These are phyloP conservation scores for Gorsachius goisagi DNA, from an alignment of 2,113 vertebrate species.

Conservation along the genomic window DNA sequence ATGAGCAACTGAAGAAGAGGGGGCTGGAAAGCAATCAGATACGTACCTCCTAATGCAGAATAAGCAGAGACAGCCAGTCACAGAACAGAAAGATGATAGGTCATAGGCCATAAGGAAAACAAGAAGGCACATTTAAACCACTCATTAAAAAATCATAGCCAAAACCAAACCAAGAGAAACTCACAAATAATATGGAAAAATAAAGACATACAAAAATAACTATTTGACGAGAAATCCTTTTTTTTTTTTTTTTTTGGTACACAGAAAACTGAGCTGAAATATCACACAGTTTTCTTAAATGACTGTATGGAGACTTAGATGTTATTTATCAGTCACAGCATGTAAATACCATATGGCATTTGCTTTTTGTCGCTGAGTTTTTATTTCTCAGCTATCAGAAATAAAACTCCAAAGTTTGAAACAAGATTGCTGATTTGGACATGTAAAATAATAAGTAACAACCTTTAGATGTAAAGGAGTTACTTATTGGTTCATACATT, in stretches of 20 bases:
- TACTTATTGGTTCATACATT: neutral
- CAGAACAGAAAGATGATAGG: constrained; percentile 90
- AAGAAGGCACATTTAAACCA: constrained; percentile 86
- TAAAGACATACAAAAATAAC: constrained; percentile 72
- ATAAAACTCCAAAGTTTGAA: neutral
- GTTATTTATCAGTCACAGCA: constrained; percentile 3
- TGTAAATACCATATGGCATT: neutral
- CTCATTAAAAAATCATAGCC: constrained; percentile 75
- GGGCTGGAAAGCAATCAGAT: constrained; percentile 76
- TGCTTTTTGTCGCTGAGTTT: neutral
- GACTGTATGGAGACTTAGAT: neutral
- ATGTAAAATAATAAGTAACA: neutral
- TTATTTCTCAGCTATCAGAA: neutral
- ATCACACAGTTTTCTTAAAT: constrained; percentile 32
- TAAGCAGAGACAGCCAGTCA: constrained; percentile 90
- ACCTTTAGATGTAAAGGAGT: neutral
- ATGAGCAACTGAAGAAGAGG: constrained; percentile 64
- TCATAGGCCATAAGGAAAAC: constrained; percentile 86
- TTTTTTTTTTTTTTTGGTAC: neutral
- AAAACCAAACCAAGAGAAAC: constrained; percentile 79
- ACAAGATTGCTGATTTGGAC: neutral
- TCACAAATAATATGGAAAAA: constrained; percentile 74
- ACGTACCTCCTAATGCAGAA: constrained; percentile 92
- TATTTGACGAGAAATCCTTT: constrained; percentile 43
- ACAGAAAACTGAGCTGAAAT: constrained; percentile 31